A percentile compares a stretch with the other conserved stretches of the same genome.
Evolutionary conservation across 2,797 vertebrate species (phyloP).

Genomic region (Xenopus petersii): DNA sequence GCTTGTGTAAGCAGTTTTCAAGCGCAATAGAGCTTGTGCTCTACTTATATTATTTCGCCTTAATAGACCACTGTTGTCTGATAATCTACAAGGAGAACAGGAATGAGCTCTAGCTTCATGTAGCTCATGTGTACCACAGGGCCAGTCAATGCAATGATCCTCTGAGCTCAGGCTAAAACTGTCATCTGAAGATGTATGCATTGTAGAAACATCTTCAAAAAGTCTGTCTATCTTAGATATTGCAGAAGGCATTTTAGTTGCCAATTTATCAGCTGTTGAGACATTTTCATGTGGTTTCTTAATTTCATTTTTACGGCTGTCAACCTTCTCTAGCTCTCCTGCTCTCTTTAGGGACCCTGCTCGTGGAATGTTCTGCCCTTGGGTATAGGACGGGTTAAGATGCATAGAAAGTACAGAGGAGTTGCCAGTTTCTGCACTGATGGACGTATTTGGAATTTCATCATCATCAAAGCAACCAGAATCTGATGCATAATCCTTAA

Average conservation of each 20-base stretch:
- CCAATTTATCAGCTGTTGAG: conserved; percentile 79
- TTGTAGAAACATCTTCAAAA: conserved; percentile 90
- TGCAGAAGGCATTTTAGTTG: conserved; percentile 87
- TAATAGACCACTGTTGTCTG: conserved; percentile 71
- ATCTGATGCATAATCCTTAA: conserved; percentile 93
- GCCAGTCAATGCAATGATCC: conserved; percentile 89
- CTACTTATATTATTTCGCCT: conserved; percentile 74
- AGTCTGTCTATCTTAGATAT: conserved; percentile 93
- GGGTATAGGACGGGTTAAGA: conserved; percentile 84
- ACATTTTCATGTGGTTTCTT: conserved; percentile 74
- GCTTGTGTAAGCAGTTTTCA: conserved; percentile 83
- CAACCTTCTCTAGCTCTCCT: conserved; percentile 73
- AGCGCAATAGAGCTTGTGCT: conserved; percentile 78
- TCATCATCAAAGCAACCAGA: conserved; percentile 96
- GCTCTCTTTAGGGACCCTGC: conserved; percentile 60
- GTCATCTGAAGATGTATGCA: conserved; percentile 95
- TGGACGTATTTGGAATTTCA: conserved; percentile 84
- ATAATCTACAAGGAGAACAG: conserved; percentile 84
- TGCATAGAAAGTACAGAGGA: conserved; percentile 90
- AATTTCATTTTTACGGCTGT: conserved; percentile 49
- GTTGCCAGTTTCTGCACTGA: conserved; percentile 80
- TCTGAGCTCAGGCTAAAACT: conserved; percentile 96
- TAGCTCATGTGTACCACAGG: conserved; percentile 76
- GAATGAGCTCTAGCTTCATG: conserved; percentile 85
- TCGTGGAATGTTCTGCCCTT: conserved; percentile 76